phyloP scores from a whole-genome alignment of 2,113 vertebrate genomes.

The Neofelis nebulosa region DNA sequence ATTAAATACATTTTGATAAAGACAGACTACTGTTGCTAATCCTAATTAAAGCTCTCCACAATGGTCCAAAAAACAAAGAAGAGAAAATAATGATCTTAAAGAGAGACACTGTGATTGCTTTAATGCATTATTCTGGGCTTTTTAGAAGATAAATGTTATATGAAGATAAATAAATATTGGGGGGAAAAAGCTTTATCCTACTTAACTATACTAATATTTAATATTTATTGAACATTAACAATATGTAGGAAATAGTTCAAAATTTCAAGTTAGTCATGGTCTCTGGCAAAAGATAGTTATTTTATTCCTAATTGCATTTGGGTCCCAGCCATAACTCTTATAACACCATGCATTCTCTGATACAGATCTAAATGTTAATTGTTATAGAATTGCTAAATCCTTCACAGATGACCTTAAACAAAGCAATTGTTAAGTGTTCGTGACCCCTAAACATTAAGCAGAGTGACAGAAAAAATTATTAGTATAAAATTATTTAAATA shows the following conservation, averaged over 20 bases:
- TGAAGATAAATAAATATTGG: constrained; percentile 63
- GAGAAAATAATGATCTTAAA: constrained; percentile 47
- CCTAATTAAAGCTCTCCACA: constrained; percentile 53
- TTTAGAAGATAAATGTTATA: constrained; percentile 60
- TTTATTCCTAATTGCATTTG: constrained; percentile 39
- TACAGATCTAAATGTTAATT: constrained; percentile 47
- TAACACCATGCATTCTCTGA: background rate
- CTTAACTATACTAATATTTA: constrained; percentile 52
- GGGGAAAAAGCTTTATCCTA: constrained; percentile 24
- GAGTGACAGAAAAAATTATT: background rate
- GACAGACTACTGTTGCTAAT: constrained; percentile 51
- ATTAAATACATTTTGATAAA: constrained; percentile 55
- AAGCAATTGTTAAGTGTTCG: background rate
- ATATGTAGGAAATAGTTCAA: constrained; percentile 52
- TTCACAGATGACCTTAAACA: background rate
- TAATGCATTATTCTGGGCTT: constrained; percentile 42
- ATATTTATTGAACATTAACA: constrained; percentile 64
- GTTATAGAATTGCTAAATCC: background rate
- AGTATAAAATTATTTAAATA: constrained; percentile 30
- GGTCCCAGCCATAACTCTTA: background rate
- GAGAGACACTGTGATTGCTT: background rate
- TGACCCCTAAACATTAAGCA: background rate
- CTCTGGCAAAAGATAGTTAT: constrained; percentile 27
- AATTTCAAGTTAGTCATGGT: constrained; percentile 45
- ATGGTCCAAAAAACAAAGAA: constrained; percentile 41